Conservation (phyloP, 2,888 invertebrate genomes). For the Agrotis segetum region DNA sequence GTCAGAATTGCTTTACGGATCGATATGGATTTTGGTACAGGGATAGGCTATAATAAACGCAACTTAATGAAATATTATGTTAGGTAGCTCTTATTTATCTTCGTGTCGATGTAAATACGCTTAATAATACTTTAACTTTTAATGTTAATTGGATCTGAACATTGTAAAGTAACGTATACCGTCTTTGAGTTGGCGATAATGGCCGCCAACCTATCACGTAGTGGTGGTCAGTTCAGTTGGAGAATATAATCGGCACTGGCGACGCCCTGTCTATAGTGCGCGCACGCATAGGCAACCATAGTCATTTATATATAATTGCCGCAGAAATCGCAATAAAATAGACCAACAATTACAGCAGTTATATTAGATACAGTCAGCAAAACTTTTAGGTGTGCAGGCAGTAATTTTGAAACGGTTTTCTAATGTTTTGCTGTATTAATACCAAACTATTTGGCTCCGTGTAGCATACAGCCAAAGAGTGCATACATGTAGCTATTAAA, state of each 20-base stretch:
- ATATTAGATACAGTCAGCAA: too few species aligned
- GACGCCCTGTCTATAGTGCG: slow-evolving; percentile 49
- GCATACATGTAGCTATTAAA: too few species aligned
- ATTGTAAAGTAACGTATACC: slow-evolving; percentile 22
- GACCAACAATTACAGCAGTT: slow-evolving; percentile 35
- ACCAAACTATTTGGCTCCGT: too few species aligned
- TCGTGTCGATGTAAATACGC: slow-evolving; percentile 41
- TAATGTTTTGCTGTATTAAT: too few species aligned
- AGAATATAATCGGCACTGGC: slow-evolving; percentile 48
- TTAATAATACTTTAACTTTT: slow-evolving; percentile 31
- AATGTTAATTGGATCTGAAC: slow-evolving; percentile 23
- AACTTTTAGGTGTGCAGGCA: too few species aligned
- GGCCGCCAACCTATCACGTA: slow-evolving; percentile 76
- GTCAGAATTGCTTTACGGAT: too few species aligned
- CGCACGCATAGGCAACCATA: slow-evolving; percentile 25
- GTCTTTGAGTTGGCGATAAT: slow-evolving; percentile 49
- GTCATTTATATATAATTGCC: slow-evolving; percentile 41
- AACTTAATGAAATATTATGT: background rate
- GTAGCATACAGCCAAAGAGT: too few species aligned
- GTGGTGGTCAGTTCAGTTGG: slow-evolving; percentile 32
- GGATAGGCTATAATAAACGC: background rate
- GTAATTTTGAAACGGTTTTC: too few species aligned
- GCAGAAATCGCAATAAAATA: slow-evolving; percentile 43
- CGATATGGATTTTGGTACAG: too few species aligned
- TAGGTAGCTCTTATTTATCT: background rate